phyloP scores from a whole-genome alignment of 2,113 vertebrate species.

The Rhodinocichla rosea region DNA sequence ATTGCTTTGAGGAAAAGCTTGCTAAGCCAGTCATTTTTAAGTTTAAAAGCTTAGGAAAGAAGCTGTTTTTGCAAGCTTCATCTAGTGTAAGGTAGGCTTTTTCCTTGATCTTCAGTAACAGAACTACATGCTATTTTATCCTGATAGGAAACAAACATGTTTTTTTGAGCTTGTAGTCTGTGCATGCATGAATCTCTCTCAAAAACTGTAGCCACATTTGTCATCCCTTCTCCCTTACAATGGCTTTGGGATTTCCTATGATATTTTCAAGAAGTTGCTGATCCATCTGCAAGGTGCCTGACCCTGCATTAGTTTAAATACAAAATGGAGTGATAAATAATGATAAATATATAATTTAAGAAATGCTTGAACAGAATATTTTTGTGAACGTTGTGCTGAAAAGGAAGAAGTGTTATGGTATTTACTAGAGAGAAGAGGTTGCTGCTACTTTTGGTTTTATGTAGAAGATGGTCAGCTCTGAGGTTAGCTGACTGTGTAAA shows the following conservation, averaged over 20 bases:
- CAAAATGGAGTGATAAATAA: background rate
- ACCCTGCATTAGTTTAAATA: background rate
- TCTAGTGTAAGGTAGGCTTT: background rate
- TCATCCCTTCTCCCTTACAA: background rate
- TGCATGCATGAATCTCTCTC: background rate
- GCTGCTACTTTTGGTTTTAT: background rate
- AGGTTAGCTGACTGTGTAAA: background rate
- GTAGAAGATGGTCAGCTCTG: background rate
- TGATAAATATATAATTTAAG: background rate
- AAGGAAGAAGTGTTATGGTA: background rate
- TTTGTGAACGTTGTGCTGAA: background rate
- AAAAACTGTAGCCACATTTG: accelerated
- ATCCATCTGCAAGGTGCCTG: background rate
- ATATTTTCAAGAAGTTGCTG: background rate
- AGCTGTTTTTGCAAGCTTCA: background rate
- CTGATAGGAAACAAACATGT: background rate
- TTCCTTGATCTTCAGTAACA: background rate
- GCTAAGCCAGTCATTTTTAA: background rate
- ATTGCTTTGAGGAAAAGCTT: background rate
- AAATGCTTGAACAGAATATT: background rate
- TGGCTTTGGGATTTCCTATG: background rate
- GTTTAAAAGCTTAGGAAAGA: background rate
- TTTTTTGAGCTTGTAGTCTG: background rate
- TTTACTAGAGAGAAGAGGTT: background rate
- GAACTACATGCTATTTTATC: background rate